phyloP scores from a whole-genome alignment of 2,113 vertebrate genomes.

The Eolophus roseicapilla region DNA sequence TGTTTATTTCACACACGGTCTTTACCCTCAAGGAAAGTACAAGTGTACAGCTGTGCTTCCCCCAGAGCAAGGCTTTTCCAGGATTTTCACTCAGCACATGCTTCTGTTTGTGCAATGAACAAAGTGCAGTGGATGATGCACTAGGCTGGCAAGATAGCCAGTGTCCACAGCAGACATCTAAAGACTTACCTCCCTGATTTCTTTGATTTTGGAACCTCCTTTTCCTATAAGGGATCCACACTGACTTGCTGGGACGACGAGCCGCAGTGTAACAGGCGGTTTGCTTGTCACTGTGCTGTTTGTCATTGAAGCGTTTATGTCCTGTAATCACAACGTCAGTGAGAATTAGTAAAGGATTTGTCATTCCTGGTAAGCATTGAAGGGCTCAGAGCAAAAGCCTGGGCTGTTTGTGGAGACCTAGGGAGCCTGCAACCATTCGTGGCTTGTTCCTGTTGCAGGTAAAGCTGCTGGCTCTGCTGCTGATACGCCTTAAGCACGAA shows the following conservation, averaged over 20 bases:
- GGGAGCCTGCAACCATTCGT: fast-evolving
- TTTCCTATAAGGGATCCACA: slow-evolving; percentile 94
- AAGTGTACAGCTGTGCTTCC: neutral
- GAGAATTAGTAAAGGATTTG: neutral
- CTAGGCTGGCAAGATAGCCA: neutral
- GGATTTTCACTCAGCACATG: neutral
- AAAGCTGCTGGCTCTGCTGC: fast-evolving
- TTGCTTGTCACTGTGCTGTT: slow-evolving; percentile 92
- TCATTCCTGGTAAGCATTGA: neutral
- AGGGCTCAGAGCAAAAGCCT: neutral
- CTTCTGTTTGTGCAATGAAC: fast-evolving
- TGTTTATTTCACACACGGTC: neutral
- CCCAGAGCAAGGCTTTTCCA: neutral
- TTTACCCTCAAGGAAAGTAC: neutral
- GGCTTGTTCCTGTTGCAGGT: neutral
- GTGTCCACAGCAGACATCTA: neutral
- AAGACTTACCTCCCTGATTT: slow-evolving; percentile 89
- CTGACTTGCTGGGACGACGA: slow-evolving; percentile 91
- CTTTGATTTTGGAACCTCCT: slow-evolving; percentile 95
- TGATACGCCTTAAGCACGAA: fast-evolving
- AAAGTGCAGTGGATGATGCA: neutral
- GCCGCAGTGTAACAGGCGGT: slow-evolving; percentile 88
- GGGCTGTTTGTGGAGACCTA: neutral
- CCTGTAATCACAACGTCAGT: slow-evolving; percentile 74
- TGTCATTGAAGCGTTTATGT: slow-evolving; percentile 89